Evolutionary conservation across 2,113 vertebrate genomes (phyloP), one percentile per base, ranked within the genome.

Genomic region (Columba livia): DNA sequence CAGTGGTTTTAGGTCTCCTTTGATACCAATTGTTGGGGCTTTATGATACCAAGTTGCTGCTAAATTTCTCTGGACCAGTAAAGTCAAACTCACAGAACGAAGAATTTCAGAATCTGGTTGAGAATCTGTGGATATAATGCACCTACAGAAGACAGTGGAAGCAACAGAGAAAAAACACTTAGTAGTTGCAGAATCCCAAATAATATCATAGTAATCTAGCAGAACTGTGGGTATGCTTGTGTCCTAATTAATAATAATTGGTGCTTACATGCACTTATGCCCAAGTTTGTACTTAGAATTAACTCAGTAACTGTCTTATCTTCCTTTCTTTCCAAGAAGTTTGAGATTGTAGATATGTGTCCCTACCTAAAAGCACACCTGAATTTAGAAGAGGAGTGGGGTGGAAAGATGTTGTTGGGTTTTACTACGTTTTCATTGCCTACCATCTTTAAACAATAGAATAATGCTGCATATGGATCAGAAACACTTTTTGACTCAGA

Each of bases 1-100:
- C 99, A 99, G 99, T 56, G 99, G 99, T 79, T 99, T 99, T 36
- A 99, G 96, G 88, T 99, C 98, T 96, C 99, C 99, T 94, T 98
- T 96, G 31, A 99, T 96, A 83, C 98, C 97, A 83, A 99, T 95
- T 11, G 98, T 98, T 48, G 99, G 98, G 91, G 98, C 98, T 72
- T 98, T 94, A 42, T 97, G 95, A 96, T 98, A 99, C 99, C 99
- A 99, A 17, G 97, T 31, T 70, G 99, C 97, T 11, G 99, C 98
- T 88, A 99, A 97, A 97, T 99, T 99, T 92, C 99, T 98, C 96
- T 98, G 98, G 48, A 99, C 93, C 15, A 97, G 97, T 88, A 99
- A 97, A 56, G 98, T 96, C 94, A 99, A 97, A 96, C 99, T 99
- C 56, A 99, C 98, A 6, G 99, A 99, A 85, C 97, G 85, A 75